Conservation (phyloP, 2,113 vertebrate species). For the Elephantulus edwardii region DNA sequence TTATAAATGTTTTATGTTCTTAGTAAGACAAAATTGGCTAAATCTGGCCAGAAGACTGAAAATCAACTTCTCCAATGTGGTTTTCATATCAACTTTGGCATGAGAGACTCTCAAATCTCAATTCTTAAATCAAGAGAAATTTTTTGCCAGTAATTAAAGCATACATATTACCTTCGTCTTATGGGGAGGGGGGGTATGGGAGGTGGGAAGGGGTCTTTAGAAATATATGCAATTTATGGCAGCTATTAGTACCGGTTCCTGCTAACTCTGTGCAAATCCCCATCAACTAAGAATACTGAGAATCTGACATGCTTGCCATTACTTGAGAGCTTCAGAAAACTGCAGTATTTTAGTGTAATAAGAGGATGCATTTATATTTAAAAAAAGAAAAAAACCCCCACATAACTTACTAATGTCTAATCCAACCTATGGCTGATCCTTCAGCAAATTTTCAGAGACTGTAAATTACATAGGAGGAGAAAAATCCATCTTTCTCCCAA, state of each 20-base stretch:
- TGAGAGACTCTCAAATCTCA: not conserved
- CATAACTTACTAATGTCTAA: no score
- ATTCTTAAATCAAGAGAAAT: constrained; percentile 8
- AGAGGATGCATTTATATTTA: not conserved
- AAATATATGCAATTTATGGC: not conserved
- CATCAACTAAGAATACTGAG: not conserved
- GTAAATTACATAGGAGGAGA: no score
- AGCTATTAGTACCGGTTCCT: not conserved
- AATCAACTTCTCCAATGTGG: not conserved
- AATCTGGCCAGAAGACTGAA: not conserved
- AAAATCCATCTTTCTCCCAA: no score
- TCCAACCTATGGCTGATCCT: no score
- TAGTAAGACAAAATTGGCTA: not conserved
- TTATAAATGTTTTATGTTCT: not conserved
- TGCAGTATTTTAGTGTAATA: not conserved
- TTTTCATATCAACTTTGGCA: not conserved
- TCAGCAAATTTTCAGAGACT: no score
- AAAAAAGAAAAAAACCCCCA: no score
- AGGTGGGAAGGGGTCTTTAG: not conserved
- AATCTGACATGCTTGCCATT: not conserved
- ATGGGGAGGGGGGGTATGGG: not conserved
- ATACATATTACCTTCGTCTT: not conserved
- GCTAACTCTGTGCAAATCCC: not conserved
- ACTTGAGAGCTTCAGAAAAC: not conserved
- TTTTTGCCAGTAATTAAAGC: not conserved